Percentiles rank a stretch among this genome's conserved stretches.
phyloP scores from a whole-genome alignment of 2,113 vertebrate species.

The Corythaeola cristata region DNA sequence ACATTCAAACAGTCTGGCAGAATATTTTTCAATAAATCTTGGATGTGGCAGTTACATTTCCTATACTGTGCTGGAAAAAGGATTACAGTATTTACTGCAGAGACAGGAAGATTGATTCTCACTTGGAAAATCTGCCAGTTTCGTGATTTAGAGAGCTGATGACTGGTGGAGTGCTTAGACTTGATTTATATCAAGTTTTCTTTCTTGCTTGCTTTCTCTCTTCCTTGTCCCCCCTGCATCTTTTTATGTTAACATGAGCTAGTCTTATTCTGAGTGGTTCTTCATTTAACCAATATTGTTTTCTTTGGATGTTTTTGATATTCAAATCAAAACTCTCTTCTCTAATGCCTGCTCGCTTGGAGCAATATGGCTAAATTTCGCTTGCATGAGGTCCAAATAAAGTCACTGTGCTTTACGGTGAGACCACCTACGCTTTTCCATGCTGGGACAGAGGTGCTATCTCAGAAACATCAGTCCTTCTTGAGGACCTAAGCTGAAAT shows the following conservation, averaged over 20 bases:
- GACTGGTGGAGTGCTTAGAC: conserved; percentile 64
- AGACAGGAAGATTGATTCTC: conserved; percentile 79
- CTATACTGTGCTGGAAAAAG: conserved; percentile 63
- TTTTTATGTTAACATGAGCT: not conserved
- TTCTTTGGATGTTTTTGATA: not conserved
- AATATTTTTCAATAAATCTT: conserved; percentile 75
- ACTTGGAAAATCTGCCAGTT: conserved; percentile 72
- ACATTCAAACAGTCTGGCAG: conserved; percentile 48
- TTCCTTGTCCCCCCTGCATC: not conserved
- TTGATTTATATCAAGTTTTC: conserved; percentile 69
- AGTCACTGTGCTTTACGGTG: not conserved
- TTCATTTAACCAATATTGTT: not conserved
- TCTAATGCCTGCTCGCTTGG: not conserved
- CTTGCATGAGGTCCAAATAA: not conserved
- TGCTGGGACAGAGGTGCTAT: not conserved
- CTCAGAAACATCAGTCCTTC: not conserved
- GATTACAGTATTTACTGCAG: conserved; percentile 76
- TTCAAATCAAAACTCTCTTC: not conserved
- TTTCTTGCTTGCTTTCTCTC: not conserved
- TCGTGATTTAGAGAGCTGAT: conserved; percentile 76
- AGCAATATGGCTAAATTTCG: not conserved
- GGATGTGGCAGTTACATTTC: conserved; percentile 69
- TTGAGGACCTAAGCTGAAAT: not conserved
- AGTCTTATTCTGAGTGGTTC: not conserved
- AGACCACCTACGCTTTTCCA: not conserved